Base-by-base conservation (phyloP, 1,140 invertebrate genomes). In the Mizuhopecten yessoensis region DNA sequence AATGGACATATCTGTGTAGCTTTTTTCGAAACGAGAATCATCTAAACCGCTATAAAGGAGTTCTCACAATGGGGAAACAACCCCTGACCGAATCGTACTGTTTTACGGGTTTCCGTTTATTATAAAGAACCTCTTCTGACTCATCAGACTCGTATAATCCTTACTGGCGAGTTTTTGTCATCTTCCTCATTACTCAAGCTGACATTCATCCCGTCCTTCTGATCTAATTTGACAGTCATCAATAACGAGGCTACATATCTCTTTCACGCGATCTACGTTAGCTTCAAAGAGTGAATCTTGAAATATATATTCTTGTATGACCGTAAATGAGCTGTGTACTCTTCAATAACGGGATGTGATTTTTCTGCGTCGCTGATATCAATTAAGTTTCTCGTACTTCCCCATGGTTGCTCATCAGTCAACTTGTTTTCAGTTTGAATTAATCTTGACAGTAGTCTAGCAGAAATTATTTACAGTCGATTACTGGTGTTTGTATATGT, bases 341-440 rank as follows among this genome's bases (percentile, higher is more conserved):
- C 17, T 29, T 75, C 42, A 45, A 45, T 75, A n/a, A 75, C 57
- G 1, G n/a, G n/a, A 29, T 5, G 57, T 7, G n/a, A 5, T 7
- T 75, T 75, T 75, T 75, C 57, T n/a, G 57, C 57, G 57, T n/a
- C 57, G n/a, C n/a, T 75, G 57, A 75, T 75, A 75, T 75, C 57
- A 75, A 75, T 29, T 75, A n/a, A n/a, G 15, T 29, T 29, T 20
- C 11, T 29, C 1, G 57, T 75, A 75, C 1, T 49, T 49, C 13
- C 20, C 15, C 36, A 17, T 45, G 42, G 17, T 45, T 20, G 7
- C 45, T 57, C n/a, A 13, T 29, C n/a, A 9, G 57, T 29, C 57
- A 29, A 29, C 23, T n/a, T n/a, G 57, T 75, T 75, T 17, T n/a
- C n/a, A n/a, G 2, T n/a, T 75, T 9, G 9, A 29, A 0, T 29